phyloP scores from a whole-genome alignment of 2,797 vertebrate genomes.

The Phrynocephalus vlangalii region DNA sequence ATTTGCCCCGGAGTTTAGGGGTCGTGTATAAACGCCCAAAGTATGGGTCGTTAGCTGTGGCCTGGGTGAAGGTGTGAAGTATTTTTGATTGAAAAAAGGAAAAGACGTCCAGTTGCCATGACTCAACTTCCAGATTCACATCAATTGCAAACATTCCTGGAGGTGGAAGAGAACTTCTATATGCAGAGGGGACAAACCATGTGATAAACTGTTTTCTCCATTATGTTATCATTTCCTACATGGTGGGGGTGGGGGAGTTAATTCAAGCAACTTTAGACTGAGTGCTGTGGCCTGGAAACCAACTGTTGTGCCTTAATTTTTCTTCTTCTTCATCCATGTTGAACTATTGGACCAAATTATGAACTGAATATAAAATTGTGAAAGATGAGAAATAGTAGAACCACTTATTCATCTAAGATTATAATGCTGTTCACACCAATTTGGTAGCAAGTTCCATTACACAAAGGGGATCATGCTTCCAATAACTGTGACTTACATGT shows the following conservation, averaged over 20 bases:
- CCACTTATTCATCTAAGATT: background rate
- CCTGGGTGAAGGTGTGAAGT: no score
- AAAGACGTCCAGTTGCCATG: no score
- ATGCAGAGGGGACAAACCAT: background rate
- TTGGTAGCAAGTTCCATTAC: background rate
- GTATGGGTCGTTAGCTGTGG: no score
- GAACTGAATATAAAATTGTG: background rate
- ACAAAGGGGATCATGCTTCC: background rate
- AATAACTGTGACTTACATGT: background rate
- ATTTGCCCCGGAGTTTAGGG: no score
- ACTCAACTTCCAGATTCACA: background rate
- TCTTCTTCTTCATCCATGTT: background rate
- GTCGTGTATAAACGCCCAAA: no score
- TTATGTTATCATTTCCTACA: background rate
- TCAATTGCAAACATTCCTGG: background rate
- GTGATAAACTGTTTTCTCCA: background rate
- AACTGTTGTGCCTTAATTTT: background rate
- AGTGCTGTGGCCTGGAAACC: background rate
- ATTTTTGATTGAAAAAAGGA: no score
- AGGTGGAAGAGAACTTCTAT: background rate
- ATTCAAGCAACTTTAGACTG: background rate
- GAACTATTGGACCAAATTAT: conserved; percentile 25
- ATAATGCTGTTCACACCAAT: background rate
- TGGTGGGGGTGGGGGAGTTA: background rate
- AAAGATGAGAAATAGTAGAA: conserved; percentile 43